A percentile compares a stretch with the other conserved stretches of the same genome.
phyloP scores from a whole-genome alignment of 2,797 vertebrate species.

The Malacoctenus gilli region DNA sequence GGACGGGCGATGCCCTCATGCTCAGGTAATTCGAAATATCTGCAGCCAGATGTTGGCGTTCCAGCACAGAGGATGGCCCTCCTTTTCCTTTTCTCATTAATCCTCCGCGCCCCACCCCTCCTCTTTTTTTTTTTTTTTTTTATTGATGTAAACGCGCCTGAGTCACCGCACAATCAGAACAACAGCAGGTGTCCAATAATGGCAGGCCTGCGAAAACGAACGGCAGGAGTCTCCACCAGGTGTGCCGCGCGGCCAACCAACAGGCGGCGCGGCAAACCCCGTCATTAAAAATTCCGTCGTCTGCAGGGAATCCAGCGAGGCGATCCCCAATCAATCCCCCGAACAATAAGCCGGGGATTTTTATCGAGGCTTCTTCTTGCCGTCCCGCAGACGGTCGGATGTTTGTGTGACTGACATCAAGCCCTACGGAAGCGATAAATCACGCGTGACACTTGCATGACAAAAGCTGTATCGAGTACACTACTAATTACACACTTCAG shows the following conservation, averaged over 20 bases:
- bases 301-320: slow-evolving; percentile 59
- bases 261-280: slow-evolving; percentile 70
- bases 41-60: slow-evolving; percentile 71
- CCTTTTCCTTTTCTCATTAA: slow-evolving; percentile 78
- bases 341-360: slow-evolving; percentile 57
- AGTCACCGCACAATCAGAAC: slow-evolving; percentile 74
- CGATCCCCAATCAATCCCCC: slow-evolving; percentile 53
- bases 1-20: slow-evolving; percentile 60
- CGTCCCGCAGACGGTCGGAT: slow-evolving; percentile 44
- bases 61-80: slow-evolving; percentile 59
- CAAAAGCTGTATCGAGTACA: slow-evolving; percentile 46
- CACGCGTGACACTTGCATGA: slow-evolving; percentile 37
- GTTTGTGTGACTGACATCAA: slow-evolving; percentile 51
- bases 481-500: slow-evolving; percentile 41
- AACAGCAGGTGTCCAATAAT: slow-evolving; percentile 77
- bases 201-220: slow-evolving; percentile 61
- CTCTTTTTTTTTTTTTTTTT: too few relatives aligned
- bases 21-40: slow-evolving; percentile 60
- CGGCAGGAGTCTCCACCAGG: slow-evolving; percentile 75
- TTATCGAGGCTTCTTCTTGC: slow-evolving; percentile 58
- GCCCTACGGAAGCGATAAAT: slow-evolving; percentile 62
- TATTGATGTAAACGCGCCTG: slow-evolving; percentile 75
- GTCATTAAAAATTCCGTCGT: slow-evolving; percentile 81
- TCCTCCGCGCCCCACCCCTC: slow-evolving; percentile 42
- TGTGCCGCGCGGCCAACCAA: slow-evolving; percentile 75